Evolutionary conservation across 2,113 vertebrate species (phyloP).

Genomic region (Circaetus gallicus): DNA sequence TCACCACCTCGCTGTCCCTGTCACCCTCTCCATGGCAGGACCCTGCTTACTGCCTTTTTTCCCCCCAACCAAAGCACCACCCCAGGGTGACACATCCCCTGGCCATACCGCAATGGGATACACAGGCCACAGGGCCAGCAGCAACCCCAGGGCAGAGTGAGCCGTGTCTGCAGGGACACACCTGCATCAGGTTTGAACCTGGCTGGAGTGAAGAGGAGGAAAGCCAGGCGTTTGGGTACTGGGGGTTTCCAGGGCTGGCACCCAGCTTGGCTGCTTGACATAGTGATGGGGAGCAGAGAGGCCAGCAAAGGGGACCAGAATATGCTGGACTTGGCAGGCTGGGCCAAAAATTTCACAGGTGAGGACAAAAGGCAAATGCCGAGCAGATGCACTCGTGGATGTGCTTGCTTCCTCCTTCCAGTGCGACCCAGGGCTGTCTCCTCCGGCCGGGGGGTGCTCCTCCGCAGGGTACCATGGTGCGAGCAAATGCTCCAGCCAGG

Average conservation of each 20-base stretch:
- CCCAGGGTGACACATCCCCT: too few species aligned
- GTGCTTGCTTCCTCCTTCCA: background rate
- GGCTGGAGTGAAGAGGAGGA: background rate
- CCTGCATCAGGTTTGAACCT: accelerated
- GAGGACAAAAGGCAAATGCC: accelerated
- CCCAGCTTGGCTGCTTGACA: accelerated
- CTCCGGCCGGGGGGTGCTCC: accelerated
- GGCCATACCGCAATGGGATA: accelerated
- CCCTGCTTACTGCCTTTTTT: background rate
- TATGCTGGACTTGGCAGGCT: background rate
- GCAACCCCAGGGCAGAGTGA: background rate
- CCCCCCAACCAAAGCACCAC: background rate
- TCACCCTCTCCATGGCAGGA: background rate
- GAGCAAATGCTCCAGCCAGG: background rate
- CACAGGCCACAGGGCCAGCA: accelerated
- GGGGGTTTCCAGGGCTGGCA: background rate
- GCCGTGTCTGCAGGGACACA: accelerated
- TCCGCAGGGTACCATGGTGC: accelerated
- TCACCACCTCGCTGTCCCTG: accelerated
- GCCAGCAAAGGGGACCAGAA: background rate
- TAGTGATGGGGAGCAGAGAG: accelerated
- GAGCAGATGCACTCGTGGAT: accelerated
- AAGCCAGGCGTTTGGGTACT: accelerated
- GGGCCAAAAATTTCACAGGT: too few species aligned
- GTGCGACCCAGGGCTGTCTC: accelerated